Conservation (phyloP, 2,113 vertebrate species). For the Zosterops borbonicus region DNA sequence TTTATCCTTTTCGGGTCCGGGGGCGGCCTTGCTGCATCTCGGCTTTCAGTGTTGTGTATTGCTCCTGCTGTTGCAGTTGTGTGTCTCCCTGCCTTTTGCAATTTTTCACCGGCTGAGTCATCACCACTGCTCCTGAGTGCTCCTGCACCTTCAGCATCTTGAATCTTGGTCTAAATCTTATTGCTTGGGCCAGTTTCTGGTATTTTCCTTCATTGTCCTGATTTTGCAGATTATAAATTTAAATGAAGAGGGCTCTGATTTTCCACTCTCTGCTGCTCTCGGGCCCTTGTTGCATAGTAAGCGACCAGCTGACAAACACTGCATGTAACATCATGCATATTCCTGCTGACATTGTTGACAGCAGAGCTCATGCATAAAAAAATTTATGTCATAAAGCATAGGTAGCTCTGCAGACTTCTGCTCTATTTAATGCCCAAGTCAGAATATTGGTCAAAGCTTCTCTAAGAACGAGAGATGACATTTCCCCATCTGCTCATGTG, state of each 20-base stretch:
- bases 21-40: not conserved
- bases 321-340: constrained; percentile 31
- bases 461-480: constrained; percentile 18
- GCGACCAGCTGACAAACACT: constrained; percentile 31
- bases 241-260: constrained; percentile 44
- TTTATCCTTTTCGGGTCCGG: not conserved
- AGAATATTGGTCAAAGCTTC: constrained; percentile 41
- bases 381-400: constrained; percentile 17
- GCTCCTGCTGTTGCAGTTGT: not conserved
- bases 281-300: constrained; percentile 39
- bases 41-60: not conserved
- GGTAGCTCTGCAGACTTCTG: constrained; percentile 56
- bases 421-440: constrained; percentile 55
- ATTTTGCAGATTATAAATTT: constrained; percentile 47
- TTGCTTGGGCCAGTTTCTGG: not conserved
- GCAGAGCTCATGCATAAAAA: constrained; percentile 61
- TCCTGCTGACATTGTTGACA: constrained; percentile 47
- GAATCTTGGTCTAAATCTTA: not conserved
- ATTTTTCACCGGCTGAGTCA: not conserved
- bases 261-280: not conserved
- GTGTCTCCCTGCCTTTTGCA: not conserved
- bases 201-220: not conserved
- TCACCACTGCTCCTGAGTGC: not conserved
- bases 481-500: constrained; percentile 29
- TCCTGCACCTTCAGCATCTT: not conserved